Base-by-base conservation (phyloP, 2,888 invertebrate species). In the Oligia latruncula region DNA sequence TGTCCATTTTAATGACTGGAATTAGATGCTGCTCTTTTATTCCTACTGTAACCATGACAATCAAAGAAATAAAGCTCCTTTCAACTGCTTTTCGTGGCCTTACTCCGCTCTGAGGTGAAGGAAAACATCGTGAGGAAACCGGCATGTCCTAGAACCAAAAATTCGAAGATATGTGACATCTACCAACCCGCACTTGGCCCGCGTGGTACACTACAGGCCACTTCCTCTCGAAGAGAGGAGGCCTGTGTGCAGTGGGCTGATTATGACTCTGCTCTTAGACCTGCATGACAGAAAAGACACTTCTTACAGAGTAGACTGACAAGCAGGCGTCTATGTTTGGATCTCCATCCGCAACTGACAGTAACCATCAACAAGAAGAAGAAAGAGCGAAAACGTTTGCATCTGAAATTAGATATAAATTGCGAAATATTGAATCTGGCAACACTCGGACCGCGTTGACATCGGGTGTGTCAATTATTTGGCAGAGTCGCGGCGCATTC, bases 381-480 rank as follows among this genome's bases (percentile, higher is more conserved):
- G 70, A 77, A 82, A 81, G 73, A 76, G 70, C 74, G 68, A 80
- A 77, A 80, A 79, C 62, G 74, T 71, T 70, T 73, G 35, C 77
- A 80, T 91, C 92, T 93, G 89, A 90, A 94, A 92, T 95, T 95
- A 95, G 94, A 93, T 91, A 89, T 93, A 93, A 93, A 95, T 96
- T 96, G 94, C 95, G 96, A 95, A 95, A 96, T 93, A 91, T 92
- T 92, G 90, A 84, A 92, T 91, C 94, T 96, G 96, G 95, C 96
- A 94, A 89, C 91, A 88, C 89, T 86, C 85, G 87, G 88, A 90
- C 89, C 83, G 91, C 94, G 95, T 93, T 95, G 95, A 95, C 95
- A 95, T 92, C 94, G 94, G 90, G 91, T 93, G 93, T 94, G 95
- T 95, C 95, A 94, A 95, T 95, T 95, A 96, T 95, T 97, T 96